Evolutionary conservation across 2,888 invertebrate genomes (phyloP).

Genomic region (Stictocephala bisonia): DNA sequence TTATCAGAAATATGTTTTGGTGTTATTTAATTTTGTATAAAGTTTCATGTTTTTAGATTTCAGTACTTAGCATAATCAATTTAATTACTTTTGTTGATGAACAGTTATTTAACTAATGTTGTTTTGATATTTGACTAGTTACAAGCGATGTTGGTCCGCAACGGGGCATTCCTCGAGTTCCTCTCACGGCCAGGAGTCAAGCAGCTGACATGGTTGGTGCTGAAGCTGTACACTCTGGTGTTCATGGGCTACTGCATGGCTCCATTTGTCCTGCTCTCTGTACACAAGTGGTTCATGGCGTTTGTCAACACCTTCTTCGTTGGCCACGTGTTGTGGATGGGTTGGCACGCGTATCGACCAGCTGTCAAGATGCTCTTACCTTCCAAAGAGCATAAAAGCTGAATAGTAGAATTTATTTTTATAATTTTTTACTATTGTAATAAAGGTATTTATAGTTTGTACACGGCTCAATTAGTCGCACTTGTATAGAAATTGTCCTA

Average conservation of each 20-base stretch:
- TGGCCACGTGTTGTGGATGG: slow-evolving; percentile 75
- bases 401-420: no score
- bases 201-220: slow-evolving; percentile 68
- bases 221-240: slow-evolving; percentile 79
- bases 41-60: no score
- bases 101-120: slow-evolving; percentile 1
- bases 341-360: slow-evolving; percentile 71
- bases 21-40: no score
- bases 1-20: no score
- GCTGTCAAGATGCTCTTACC: slow-evolving; percentile 62
- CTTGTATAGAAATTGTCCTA: no score
- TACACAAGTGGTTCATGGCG: slow-evolving; percentile 74
- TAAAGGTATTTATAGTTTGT: no score
- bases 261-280: slow-evolving; percentile 79
- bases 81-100: background rate
- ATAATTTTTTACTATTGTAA: no score
- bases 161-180: slow-evolving; percentile 66
- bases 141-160: slow-evolving; percentile 66
- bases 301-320: slow-evolving; percentile 75
- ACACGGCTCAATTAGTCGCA: no score
- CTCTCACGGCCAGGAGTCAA: slow-evolving; percentile 65
- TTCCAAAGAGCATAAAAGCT: slow-evolving; percentile 50
- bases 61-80: no score
- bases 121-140: slow-evolving; percentile 50
- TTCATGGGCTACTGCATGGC: slow-evolving; percentile 87